Evolutionary conservation across 2,888 invertebrate species (phyloP).

Genomic region (Emmelina monodactyla): DNA sequence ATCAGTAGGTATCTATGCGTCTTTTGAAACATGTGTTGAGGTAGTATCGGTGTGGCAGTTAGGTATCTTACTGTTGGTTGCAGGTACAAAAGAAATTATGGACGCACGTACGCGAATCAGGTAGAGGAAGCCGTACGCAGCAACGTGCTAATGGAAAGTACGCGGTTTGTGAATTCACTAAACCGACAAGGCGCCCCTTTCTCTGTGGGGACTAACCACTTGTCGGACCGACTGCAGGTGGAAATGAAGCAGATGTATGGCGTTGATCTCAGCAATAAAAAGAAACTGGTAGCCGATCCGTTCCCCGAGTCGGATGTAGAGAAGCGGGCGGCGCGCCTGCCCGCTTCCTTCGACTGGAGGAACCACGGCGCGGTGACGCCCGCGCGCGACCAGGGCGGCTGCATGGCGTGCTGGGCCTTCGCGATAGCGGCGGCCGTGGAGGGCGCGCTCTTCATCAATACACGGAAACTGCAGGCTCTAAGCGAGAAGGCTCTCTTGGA

Average conservation of each 20-base stretch:
- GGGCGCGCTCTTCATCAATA: constrained; percentile 41
- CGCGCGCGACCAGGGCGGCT: constrained; percentile 38
- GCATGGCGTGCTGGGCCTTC: constrained; percentile 53
- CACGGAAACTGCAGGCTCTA: constrained; percentile 35
- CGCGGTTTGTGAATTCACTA: constrained; percentile 33
- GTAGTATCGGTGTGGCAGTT: no score
- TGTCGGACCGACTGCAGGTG: constrained; percentile 33
- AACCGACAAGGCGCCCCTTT: constrained; percentile 43
- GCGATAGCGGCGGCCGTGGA: constrained; percentile 50
- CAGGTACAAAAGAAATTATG: constrained; percentile 30
- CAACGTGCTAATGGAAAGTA: constrained; percentile 31
- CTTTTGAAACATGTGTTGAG: no score
- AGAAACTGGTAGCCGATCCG: constrained; percentile 18
- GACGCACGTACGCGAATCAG: constrained; percentile 31
- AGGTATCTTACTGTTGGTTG: no score
- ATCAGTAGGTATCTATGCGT: neutral
- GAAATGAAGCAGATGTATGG: constrained; percentile 31
- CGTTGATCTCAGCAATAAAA: constrained; percentile 17
- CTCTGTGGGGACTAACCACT: constrained; percentile 29
- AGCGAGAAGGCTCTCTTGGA: constrained; percentile 48
- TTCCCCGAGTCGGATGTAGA: constrained; percentile 32
- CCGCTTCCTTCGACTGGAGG: constrained; percentile 44
- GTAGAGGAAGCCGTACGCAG: constrained; percentile 42
- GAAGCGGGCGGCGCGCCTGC: constrained; percentile 24
- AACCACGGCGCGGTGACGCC: constrained; percentile 38